Evolutionary conservation across 2,797 vertebrate genomes (phyloP), one percentile per base, ranked within the genome.

Genomic region (Syndactyla subalaris): DNA sequence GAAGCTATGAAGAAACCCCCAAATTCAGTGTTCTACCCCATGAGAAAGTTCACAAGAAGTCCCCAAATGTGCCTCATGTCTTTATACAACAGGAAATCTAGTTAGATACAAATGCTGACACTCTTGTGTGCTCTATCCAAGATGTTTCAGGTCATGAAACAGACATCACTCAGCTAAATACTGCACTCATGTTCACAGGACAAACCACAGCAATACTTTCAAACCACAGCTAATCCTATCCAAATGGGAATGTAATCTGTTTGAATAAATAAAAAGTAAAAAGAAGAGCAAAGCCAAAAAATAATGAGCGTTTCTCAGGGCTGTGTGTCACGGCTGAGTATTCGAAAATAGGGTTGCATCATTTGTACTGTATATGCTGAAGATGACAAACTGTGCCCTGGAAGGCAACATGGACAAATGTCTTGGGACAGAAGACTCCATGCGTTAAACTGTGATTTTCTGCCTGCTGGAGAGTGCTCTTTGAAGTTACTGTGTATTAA

Each of bases 231-330:
- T 93, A 95, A 96, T 97, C 93, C 94, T 72, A 84, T 97, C 86
- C 92, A 97, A 97, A 94, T 92, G 95, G 92, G 85, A 96, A 95
- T 91, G 92, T 95, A 94, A 97, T 96, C 96, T 94, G 61, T 92
- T 95, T 92, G 90, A 89, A 84, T 75, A 96, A 96, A 96, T 97
- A 94, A 97, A 73, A 96, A 92, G 79, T 59, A 93, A 95, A 97
- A 96, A 79, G n/a, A 71, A 71, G 74, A 94, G 54, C 5, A 5
- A 94, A 74, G 90, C 93, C 92, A 95, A 96, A 87, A 71, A 89
- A 86, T 92, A 92, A 89, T 26, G 52, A 94, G 87, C 0, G 0
- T 93, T 94, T 93, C 88, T 94, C 73, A 90, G 67, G 70, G 67
- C 59, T 74, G 36, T 89, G 76, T 85, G 92, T 70, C 91, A 93